Percentiles rank a stretch among this genome's conserved stretches.
These are phyloP conservation scores for Heliconius hortense DNA, from an alignment of 2,888 invertebrate genomes.

Conservation along the genomic window DNA sequence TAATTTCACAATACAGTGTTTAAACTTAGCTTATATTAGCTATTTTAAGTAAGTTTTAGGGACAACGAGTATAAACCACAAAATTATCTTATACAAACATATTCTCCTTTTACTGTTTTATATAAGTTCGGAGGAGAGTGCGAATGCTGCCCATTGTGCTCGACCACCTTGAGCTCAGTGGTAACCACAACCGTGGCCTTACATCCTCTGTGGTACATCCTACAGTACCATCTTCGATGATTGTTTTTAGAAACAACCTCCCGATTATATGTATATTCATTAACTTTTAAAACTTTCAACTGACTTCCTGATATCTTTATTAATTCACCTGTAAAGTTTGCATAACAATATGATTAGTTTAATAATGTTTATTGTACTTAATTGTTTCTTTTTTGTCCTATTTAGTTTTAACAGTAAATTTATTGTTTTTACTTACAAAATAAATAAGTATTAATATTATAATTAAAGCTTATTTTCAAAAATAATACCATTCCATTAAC, in stretches of 20 bases:
- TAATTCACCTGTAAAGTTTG: slow-evolving; percentile 34
- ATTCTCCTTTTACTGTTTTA: slow-evolving; percentile 24
- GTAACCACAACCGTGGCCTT: slow-evolving; percentile 43
- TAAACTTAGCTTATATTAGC: too few species aligned
- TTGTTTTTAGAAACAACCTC: slow-evolving; percentile 25
- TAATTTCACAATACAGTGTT: too few species aligned
- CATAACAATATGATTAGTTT: background rate
- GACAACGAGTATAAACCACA: background rate
- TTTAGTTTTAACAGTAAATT: too few species aligned
- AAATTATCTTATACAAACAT: slow-evolving; percentile 22
- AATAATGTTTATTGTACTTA: background rate
- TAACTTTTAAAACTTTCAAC: slow-evolving; percentile 24
- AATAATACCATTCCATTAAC: too few species aligned
- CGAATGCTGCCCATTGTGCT: slow-evolving; percentile 36
- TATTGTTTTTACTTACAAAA: too few species aligned
- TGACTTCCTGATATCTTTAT: slow-evolving; percentile 27
- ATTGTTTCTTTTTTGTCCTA: too few species aligned
- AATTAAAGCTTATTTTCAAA: too few species aligned
- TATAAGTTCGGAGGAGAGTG: slow-evolving; percentile 40
- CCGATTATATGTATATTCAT: slow-evolving; percentile 37
- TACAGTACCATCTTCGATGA: slow-evolving; percentile 46
- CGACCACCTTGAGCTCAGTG: slow-evolving; percentile 26
- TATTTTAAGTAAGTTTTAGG: too few species aligned
- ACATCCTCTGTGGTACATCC: slow-evolving; percentile 48
- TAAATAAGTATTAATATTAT: too few species aligned